A percentile compares a stretch with the other conserved stretches of the same genome.
Evolutionary conservation across 2,113 vertebrate species (phyloP).

Genomic region (Tretioscincus oriximinensis): DNA sequence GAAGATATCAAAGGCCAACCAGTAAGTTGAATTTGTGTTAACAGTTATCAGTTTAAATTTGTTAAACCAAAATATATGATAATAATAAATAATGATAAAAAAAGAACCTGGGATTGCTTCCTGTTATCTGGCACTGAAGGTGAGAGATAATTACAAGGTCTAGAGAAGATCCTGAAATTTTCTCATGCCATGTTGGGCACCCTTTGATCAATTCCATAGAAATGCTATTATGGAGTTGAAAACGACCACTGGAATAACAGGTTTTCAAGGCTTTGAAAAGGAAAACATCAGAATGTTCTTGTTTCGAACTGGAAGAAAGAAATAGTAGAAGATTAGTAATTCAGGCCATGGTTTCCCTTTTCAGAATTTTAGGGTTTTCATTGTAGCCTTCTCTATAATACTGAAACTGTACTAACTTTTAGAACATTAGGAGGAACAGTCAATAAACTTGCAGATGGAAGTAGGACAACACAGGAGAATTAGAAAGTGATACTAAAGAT

Average conservation of each 20-base stretch:
- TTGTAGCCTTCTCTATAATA: neutral
- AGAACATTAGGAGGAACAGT: neutral
- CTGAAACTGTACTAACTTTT: neutral
- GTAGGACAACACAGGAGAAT: neutral
- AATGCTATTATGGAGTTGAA: neutral
- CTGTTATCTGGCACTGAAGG: too few relatives aligned
- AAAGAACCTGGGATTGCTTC: too few relatives aligned
- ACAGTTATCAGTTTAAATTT: too few relatives aligned
- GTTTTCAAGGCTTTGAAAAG: neutral
- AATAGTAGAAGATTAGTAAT: too few relatives aligned
- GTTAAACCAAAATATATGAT: too few relatives aligned
- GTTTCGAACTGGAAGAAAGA: neutral
- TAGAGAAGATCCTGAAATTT: too few relatives aligned
- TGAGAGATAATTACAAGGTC: too few relatives aligned
- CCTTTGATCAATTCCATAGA: too few relatives aligned
- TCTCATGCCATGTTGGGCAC: too few relatives aligned
- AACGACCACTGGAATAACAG: neutral
- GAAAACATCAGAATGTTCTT: neutral
- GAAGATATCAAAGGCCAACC: too few relatives aligned
- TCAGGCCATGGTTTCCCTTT: neutral
- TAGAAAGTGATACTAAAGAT: neutral
- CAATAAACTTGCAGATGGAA: neutral
- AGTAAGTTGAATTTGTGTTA: too few relatives aligned
- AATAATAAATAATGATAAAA: too few relatives aligned
- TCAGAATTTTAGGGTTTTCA: neutral